Conservation (phyloP, 1,140 invertebrate species). For the Solen grandis region DNA sequence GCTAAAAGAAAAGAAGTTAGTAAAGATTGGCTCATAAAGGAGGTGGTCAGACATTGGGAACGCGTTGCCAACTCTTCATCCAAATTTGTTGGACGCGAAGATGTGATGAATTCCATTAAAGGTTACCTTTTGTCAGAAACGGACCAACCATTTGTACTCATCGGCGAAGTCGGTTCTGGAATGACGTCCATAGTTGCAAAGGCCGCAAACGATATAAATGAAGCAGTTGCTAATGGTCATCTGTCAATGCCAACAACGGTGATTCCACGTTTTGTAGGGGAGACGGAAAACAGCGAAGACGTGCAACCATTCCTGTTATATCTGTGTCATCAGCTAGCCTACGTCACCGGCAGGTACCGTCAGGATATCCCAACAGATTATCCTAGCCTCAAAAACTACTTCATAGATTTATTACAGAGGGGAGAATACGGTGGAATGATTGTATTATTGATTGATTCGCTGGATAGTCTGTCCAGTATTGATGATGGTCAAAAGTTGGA, state of each 20-base stretch:
- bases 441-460: constrained; percentile 74
- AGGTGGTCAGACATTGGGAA: constrained; percentile 97
- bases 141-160: constrained; percentile 70
- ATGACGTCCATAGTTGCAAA: constrained; percentile 77
- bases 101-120: constrained; percentile 84
- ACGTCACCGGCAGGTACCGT: constrained; percentile 60
- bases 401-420: constrained; percentile 69
- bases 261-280: constrained; percentile 73
- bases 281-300: constrained; percentile 65
- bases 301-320: constrained; percentile 67
- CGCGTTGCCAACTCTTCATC: constrained; percentile 94
- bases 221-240: constrained; percentile 57
- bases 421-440: constrained; percentile 73
- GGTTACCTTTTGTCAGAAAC: constrained; percentile 88
- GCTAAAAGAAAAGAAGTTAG: constrained; percentile 81
- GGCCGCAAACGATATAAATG: constrained; percentile 63
- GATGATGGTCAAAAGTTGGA: constrained; percentile 72
- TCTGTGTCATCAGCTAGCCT: constrained; percentile 74
- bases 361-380: constrained; percentile 70
- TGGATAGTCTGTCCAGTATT: constrained; percentile 70
- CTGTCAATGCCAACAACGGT: constrained; percentile 65
- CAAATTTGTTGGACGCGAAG: constrained; percentile 85
- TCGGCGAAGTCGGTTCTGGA: constrained; percentile 73
- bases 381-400: constrained; percentile 67
- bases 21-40: constrained; percentile 83